These are phyloP conservation scores for Gymnoscopelus braueri DNA, from an alignment of 2,797 vertebrate genomes.

Conservation along the genomic window DNA sequence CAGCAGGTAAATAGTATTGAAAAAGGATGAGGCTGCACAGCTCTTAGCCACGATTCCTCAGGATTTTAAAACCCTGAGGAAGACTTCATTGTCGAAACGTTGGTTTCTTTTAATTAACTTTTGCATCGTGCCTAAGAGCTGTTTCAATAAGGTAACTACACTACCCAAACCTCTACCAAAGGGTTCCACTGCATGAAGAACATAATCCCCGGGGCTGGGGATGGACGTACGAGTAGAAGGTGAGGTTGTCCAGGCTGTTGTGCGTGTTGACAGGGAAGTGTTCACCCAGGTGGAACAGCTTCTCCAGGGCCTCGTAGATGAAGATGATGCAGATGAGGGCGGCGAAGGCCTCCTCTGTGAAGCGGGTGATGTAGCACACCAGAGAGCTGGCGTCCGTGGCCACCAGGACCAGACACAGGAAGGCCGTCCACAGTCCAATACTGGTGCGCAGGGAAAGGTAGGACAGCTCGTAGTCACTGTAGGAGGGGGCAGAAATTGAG, in stretches of 20 bases:
- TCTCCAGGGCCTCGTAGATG: slow-evolving; percentile 96
- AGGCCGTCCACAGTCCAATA: slow-evolving; percentile 95
- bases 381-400: slow-evolving; percentile 96
- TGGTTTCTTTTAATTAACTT: too few species aligned
- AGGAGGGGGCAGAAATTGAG: neutral
- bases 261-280: slow-evolving; percentile 90
- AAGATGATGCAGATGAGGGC: slow-evolving; percentile 98
- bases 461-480: slow-evolving; percentile 89
- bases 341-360: slow-evolving; percentile 96
- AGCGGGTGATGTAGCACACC: slow-evolving; percentile 96
- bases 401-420: slow-evolving; percentile 91
- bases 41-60: too few species aligned
- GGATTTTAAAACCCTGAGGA: too few species aligned
- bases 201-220: too few species aligned
- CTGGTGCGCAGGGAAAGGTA: slow-evolving; percentile 93
- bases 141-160: too few species aligned
- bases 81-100: too few species aligned
- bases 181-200: too few species aligned
- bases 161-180: too few species aligned
- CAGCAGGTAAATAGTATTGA: too few species aligned
- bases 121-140: too few species aligned
- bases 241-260: slow-evolving; percentile 88
- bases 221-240: slow-evolving; percentile 88
- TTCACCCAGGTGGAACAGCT: slow-evolving; percentile 92
- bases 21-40: too few species aligned